These are phyloP conservation scores for Phenacoccus solenopsis DNA, from an alignment of 1,140 invertebrate species.

Conservation along the genomic window DNA sequence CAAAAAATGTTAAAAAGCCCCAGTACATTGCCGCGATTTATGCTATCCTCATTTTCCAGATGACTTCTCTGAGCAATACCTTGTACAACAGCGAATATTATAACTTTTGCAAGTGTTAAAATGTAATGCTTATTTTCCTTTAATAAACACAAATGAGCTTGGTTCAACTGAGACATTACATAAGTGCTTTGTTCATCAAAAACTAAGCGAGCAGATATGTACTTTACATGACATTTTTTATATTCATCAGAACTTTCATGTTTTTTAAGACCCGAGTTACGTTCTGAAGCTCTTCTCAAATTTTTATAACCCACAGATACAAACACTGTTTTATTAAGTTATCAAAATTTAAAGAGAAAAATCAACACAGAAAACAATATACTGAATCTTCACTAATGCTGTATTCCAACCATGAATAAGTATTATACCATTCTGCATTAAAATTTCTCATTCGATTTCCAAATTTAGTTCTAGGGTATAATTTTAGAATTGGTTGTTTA, in stretches of 20 bases:
- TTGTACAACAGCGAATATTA: background rate
- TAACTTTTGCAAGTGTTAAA: background rate
- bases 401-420: constrained; percentile 8
- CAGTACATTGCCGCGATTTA: constrained; percentile 12
- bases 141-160: constrained; percentile 6
- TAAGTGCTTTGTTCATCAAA: background rate
- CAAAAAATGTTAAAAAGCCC: constrained; percentile 10
- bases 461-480: background rate
- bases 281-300: background rate
- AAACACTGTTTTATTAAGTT: background rate
- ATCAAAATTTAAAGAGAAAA: constrained; percentile 3
- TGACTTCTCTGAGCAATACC: background rate
- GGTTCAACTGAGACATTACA: background rate
- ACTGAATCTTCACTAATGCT: background rate
- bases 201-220: background rate
- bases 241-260: background rate
- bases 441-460: background rate
- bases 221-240: background rate
- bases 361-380: constrained; percentile 16
- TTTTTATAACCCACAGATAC: background rate
- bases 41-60: background rate
- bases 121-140: constrained; percentile 18
- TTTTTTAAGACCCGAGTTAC: background rate
- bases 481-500: background rate
- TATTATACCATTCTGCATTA: background rate